Percentiles rank a stretch among this genome's conserved stretches.
Evolutionary conservation across 2,113 vertebrate species (phyloP).

Genomic region (Todiramphus saurophagus): DNA sequence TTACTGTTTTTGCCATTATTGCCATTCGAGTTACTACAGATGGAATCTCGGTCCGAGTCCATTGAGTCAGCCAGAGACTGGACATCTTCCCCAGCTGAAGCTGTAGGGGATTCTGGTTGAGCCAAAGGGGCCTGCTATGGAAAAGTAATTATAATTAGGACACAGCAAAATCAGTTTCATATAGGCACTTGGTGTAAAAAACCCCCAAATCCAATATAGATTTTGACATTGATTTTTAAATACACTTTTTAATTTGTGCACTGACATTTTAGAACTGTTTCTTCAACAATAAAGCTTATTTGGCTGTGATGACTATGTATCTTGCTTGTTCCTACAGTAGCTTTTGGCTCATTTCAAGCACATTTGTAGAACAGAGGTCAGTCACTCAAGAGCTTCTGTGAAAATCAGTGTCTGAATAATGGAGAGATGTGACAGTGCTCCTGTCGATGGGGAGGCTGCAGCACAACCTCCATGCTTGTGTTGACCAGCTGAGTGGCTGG

Average conservation of each 20-base stretch:
- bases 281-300: neutral
- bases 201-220: neutral
- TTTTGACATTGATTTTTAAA: neutral
- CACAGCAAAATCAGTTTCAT: neutral
- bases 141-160: conserved; percentile 22
- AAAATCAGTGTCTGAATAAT: neutral
- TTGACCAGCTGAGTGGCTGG: neutral
- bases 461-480: neutral
- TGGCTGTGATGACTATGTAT: neutral
- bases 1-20: conserved; percentile 88
- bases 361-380: neutral
- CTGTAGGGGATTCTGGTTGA: conserved; percentile 97
- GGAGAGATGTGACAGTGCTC: neutral
- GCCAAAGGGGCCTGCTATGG: conserved; percentile 90
- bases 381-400: neutral
- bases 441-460: neutral
- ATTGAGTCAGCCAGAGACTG: conserved; percentile 96
- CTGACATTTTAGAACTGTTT: neutral
- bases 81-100: conserved; percentile 94
- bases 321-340: neutral
- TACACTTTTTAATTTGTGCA: neutral
- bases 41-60: conserved; percentile 95
- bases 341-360: neutral
- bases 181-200: neutral
- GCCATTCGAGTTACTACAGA: conserved; percentile 96